These are phyloP conservation scores for Chelon auratus DNA, from an alignment of 2,797 vertebrate genomes.

Conservation along the genomic window DNA sequence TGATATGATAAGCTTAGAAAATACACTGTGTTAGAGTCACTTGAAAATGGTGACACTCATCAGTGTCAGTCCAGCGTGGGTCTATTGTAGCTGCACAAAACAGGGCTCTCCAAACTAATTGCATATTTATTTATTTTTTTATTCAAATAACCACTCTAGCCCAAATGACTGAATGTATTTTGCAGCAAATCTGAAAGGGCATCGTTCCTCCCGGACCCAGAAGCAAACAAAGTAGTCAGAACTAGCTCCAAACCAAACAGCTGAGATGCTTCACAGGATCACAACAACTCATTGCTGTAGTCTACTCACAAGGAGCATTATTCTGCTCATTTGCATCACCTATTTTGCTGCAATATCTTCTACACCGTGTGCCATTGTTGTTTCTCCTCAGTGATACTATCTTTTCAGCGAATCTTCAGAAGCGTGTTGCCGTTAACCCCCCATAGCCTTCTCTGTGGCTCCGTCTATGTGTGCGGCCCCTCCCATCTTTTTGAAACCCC, in stretches of 20 bases:
- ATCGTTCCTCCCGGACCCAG: background rate
- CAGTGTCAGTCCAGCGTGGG: too few relatives aligned
- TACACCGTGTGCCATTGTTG: background rate
- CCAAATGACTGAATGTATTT: background rate
- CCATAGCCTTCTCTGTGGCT: slow-evolving; percentile 14
- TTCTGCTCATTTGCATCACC: background rate
- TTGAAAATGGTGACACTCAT: too few relatives aligned
- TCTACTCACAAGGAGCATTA: background rate
- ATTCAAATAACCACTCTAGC: background rate
- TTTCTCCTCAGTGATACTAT: background rate
- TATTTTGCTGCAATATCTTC: background rate
- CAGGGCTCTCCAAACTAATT: background rate
- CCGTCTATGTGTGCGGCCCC: background rate
- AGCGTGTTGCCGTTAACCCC: slow-evolving; percentile 2
- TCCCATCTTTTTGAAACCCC: slow-evolving; percentile 34
- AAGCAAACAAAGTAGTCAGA: background rate
- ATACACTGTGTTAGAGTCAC: too few relatives aligned
- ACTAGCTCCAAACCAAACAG: background rate
- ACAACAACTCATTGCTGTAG: background rate
- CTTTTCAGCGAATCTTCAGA: slow-evolving; percentile 1
- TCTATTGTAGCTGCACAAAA: too few relatives aligned
- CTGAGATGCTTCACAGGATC: background rate
- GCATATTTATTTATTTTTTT: too few relatives aligned
- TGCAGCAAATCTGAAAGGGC: background rate
- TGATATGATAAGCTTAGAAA: too few relatives aligned